A percentile compares a stretch with the other conserved stretches of the same genome.
Conservation (phyloP, 2,888 invertebrate species). For the Eristalis intricaria region DNA sequence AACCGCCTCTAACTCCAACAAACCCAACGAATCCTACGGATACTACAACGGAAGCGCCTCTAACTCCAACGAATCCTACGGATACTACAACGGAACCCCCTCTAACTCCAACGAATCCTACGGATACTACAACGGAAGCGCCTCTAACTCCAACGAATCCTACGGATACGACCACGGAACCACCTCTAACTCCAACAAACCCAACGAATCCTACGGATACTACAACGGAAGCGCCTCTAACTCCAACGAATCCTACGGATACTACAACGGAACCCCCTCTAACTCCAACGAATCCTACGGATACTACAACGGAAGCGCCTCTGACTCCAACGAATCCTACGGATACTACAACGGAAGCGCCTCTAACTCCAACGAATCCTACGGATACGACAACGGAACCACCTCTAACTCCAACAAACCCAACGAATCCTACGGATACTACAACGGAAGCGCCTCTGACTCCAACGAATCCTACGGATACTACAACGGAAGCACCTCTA, state of each 20-base stretch:
- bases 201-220: neutral
- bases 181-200: neutral
- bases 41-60: neutral
- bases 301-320: neutral
- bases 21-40: neutral
- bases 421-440: no score
- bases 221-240: neutral
- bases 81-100: neutral
- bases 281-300: neutral
- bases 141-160: neutral
- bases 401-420: neutral
- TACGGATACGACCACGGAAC: no score
- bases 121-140: neutral
- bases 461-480: neutral
- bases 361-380: neutral
- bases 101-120: neutral
- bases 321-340: neutral
- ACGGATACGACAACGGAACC: neutral
- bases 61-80: neutral
- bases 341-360: no score
- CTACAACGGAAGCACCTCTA: neutral
- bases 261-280: no score
- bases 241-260: neutral
- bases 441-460: no score
- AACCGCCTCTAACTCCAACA: neutral